phyloP scores from a whole-genome alignment of 2,113 vertebrate species.

The Marmota flaviventris region DNA sequence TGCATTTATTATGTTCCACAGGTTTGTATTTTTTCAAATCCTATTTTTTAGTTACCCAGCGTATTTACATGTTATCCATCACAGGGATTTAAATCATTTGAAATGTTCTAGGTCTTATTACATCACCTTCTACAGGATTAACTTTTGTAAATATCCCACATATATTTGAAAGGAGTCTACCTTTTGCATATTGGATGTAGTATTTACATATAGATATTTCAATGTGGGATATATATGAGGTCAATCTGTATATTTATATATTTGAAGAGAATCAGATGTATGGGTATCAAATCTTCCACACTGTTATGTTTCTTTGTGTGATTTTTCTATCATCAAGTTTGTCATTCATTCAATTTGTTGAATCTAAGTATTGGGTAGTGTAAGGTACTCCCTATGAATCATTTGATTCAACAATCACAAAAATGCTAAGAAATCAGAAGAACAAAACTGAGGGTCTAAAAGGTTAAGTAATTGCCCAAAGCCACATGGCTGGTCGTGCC shows the following conservation, averaged over 20 bases:
- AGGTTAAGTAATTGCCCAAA: not conserved
- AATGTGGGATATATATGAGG: not conserved
- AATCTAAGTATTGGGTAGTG: not conserved
- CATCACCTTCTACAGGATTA: not conserved
- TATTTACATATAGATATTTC: not conserved
- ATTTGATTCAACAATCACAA: not conserved
- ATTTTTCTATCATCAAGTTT: not conserved
- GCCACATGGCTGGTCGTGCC: not conserved
- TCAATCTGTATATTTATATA: not conserved
- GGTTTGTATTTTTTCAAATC: not conserved
- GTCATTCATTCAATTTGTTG: not conserved
- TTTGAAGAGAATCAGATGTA: not conserved
- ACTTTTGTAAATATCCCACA: not conserved
- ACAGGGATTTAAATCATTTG: not conserved
- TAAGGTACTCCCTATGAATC: not conserved
- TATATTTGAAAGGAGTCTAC: not conserved
- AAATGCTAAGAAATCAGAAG: slow-evolving; percentile 13
- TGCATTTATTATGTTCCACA: not conserved
- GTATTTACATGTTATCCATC: not conserved
- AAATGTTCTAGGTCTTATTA: not conserved
- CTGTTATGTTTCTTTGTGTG: not conserved
- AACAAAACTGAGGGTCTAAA: not conserved
- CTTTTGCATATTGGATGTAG: not conserved
- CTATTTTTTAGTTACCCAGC: not conserved
- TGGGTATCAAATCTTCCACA: not conserved